Evolutionary conservation across 1,140 invertebrate species (phyloP), one percentile per base, ranked within the genome.

Genomic region (Cydia fagiglandana): DNA sequence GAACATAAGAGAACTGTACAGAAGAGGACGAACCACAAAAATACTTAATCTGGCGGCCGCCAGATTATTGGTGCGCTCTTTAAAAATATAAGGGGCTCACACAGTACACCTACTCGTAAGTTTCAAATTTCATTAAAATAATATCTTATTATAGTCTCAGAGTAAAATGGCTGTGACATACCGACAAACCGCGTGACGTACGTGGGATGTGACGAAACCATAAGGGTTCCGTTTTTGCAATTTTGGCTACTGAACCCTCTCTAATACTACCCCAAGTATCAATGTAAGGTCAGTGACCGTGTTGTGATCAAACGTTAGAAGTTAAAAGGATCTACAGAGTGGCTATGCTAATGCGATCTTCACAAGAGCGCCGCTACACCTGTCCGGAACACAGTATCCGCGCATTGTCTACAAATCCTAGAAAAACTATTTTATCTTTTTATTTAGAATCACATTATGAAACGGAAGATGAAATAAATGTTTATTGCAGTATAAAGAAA

Each of bases 321-420:
- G 45, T 12, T 12, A 20, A 17, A 61, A 24, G 56, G 15, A 1
- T 24, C 9, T 24, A 61, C 7, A n/a, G 53, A n/a, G 56, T 61
- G 56, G 7, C 17, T 77, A 77, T 77, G 53, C 5, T 77, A 77
- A 75, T 73, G 17, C 73, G 20, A 34, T 50, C 64, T 15, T 45
- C 76, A 64, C 15, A 77, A 68, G 70, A 56, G 56, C 73, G 56
- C 77, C 75, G 77, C 53, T 53, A 84, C 88, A 91, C 86, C 88
- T 90, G 86, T 88, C 89, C 88, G 89, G 88, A 87, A 89, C 85
- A 81, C 76, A 77, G 79, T 86, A 89, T 91, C 89, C 89, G 89
- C 83, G 79, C 88, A 91, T 91, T 91, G 89, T 91, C 81, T 86
- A 84, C 79, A 82, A 81, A 86, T 88, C 82, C 81, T 84, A 88